Conservation (phyloP, 2,888 invertebrate genomes). For the Tachina fera region DNA sequence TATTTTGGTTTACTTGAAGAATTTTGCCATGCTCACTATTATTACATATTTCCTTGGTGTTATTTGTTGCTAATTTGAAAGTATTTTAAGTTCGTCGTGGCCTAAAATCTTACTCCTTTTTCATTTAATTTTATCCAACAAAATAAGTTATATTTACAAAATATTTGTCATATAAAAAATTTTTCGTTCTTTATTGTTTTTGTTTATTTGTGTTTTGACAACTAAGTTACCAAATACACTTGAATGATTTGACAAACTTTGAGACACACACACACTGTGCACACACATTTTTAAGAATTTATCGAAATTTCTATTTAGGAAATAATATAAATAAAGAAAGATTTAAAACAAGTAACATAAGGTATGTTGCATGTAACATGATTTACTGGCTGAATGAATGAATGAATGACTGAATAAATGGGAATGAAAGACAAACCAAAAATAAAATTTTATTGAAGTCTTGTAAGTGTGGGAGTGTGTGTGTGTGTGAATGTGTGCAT, state of each 20-base stretch:
- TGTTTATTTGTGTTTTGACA: constrained; percentile 70
- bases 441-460: constrained; percentile 51
- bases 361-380: constrained; percentile 56
- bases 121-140: constrained; percentile 15
- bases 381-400: constrained; percentile 62
- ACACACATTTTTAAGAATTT: constrained; percentile 22
- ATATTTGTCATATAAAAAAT: constrained; percentile 42
- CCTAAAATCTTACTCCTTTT: not conserved
- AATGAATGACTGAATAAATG: constrained; percentile 54
- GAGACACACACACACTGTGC: constrained; percentile 6
- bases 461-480: not conserved
- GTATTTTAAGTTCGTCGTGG: constrained; percentile 20
- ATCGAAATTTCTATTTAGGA: constrained; percentile 39
- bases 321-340: constrained; percentile 8
- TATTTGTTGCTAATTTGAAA: not conserved
- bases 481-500: constrained; percentile 12
- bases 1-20: no score
- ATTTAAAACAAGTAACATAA: constrained; percentile 30
- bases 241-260: constrained; percentile 65
- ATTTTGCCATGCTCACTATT: no score
- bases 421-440: constrained; percentile 52
- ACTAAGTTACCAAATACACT: constrained; percentile 67
- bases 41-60: no score
- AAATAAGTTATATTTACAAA: constrained; percentile 57
- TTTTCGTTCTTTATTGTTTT: constrained; percentile 43